phyloP scores from a whole-genome alignment of 2,797 vertebrate genomes.

The Miichthys miiuy region DNA sequence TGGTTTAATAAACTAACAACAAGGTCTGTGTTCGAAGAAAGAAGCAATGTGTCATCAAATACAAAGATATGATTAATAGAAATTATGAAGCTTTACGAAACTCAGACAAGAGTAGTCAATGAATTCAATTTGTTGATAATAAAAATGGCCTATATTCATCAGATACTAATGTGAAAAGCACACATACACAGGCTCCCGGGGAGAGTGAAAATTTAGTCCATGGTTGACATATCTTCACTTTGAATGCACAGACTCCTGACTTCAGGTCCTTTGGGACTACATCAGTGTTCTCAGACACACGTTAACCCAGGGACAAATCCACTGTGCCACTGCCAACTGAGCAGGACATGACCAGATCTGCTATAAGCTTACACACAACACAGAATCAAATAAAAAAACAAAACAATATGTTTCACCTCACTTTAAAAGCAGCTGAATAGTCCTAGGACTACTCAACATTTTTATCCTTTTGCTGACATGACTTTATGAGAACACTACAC shows the following conservation, averaged over 20 bases:
- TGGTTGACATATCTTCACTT: background rate
- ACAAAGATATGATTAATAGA: too few species aligned
- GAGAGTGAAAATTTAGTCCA: background rate
- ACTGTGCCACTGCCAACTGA: background rate
- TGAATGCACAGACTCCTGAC: background rate
- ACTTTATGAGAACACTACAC: constrained; percentile 8
- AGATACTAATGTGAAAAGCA: too few species aligned
- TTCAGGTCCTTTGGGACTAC: background rate
- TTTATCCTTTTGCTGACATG: constrained; percentile 5
- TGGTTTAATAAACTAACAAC: background rate
- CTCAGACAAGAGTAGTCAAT: too few species aligned
- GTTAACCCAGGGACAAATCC: background rate
- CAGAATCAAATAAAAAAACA: background rate
- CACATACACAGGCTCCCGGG: too few species aligned
- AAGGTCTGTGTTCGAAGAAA: too few species aligned
- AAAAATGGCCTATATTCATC: too few species aligned
- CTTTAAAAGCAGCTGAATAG: background rate
- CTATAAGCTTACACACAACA: background rate
- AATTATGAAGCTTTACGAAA: too few species aligned
- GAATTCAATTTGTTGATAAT: too few species aligned
- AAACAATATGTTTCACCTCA: background rate
- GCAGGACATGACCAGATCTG: background rate
- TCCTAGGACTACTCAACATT: background rate
- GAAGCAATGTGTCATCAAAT: too few species aligned
- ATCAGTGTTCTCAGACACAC: background rate